Base-by-base conservation (phyloP, 2,888 invertebrate genomes). In the Rhamnusium bicolor region DNA sequence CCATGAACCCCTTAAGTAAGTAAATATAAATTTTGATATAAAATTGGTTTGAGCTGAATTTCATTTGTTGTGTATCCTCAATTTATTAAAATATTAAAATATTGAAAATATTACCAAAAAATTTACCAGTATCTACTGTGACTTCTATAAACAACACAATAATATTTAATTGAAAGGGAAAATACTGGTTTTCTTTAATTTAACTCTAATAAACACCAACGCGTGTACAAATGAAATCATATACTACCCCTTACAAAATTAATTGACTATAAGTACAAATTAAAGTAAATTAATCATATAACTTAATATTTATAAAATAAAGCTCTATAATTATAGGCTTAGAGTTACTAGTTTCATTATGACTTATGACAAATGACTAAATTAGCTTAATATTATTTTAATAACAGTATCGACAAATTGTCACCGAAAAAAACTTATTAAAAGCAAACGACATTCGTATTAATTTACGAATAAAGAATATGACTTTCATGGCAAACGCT, bases 311-410 rank as follows among this genome's bases (percentile, higher is more conserved):
- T 76, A 72, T 49, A 71, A 77, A 79, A 70, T 67, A 71, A 72
- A 75, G 61, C 60, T 14, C 62, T 47, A 60, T 76, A 73, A 76
- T 76, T 76, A 72, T 47, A 61, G 67, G 62, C 68, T 71, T 49
- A 60, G 40, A 61, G 63, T 56, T 71, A 72, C 72, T 72, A 63
- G 75, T 78, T 79, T 76, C 78, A 80, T 75, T 74, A 82, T 85
- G 85, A 85, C 83, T 75, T 74, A 82, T 85, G 85, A 85, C 83
- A 85, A 85, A 85, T 84, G 84, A 82, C 82, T 84, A 78, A 83
- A 84, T 84, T 84, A 83, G 82, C 80, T 79, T 85, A 85, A 85
- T 85, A 82, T 79, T 76, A 76, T 83, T 85, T 83, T 85, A 85
- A 85, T 85, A 82, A 84, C 73, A 82, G 80, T 77, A 70, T 69